Conservation (phyloP, 1,140 invertebrate genomes). For the Arion vulgaris region DNA sequence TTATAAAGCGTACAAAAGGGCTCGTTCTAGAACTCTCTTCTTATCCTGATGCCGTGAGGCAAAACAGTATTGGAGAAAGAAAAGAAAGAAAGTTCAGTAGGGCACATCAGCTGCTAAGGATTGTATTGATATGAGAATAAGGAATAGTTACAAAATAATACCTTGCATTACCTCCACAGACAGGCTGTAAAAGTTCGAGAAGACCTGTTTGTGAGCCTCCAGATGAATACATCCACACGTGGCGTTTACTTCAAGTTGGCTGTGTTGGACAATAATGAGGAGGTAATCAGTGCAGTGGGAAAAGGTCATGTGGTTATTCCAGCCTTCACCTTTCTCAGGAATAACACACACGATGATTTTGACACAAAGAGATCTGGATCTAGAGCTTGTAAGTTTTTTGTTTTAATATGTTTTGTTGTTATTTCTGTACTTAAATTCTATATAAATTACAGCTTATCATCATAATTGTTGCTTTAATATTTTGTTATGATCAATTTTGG, state of each 20-base stretch:
- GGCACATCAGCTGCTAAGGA: too few relatives aligned
- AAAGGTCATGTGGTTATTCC: constrained; percentile 71
- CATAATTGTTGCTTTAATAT: too few relatives aligned
- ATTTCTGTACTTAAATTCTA: too few relatives aligned
- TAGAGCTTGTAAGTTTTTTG: constrained; percentile 60
- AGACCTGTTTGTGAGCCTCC: constrained; percentile 70
- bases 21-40: too few relatives aligned
- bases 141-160: too few relatives aligned
- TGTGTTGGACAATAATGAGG: constrained; percentile 69
- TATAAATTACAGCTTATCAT: too few relatives aligned
- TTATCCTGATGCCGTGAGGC: too few relatives aligned
- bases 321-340: constrained; percentile 68
- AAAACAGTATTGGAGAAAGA: too few relatives aligned
- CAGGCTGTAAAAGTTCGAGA: constrained; percentile 67
- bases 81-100: too few relatives aligned
- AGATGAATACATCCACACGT: constrained; percentile 70
- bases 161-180: neutral
- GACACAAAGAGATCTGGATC: constrained; percentile 64
- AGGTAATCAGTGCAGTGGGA: constrained; percentile 64
- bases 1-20: too few relatives aligned
- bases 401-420: neutral
- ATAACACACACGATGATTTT: constrained; percentile 54
- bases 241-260: constrained; percentile 70
- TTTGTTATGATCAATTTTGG: too few relatives aligned
- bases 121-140: too few relatives aligned